Conservation (phyloP, 2,888 invertebrate species). For the Portevinia maculata region DNA sequence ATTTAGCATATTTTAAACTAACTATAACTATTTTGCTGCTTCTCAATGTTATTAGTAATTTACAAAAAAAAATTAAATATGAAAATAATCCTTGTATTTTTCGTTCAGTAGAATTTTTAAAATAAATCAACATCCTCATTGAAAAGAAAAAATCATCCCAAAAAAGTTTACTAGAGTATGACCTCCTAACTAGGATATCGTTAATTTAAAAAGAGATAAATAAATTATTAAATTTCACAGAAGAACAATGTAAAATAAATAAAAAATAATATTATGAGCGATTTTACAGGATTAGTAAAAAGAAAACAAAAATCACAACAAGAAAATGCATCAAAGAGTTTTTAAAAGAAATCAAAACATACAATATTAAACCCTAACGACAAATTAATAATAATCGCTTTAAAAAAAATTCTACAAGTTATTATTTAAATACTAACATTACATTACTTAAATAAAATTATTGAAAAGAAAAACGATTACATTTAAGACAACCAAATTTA, state of each 20-base stretch:
- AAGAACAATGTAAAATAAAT: constrained; percentile 73
- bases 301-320: constrained; percentile 78
- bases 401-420: constrained; percentile 73
- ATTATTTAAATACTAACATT: constrained; percentile 57
- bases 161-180: constrained; percentile 56
- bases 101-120: background rate
- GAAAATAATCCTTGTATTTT: no score
- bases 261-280: constrained; percentile 76
- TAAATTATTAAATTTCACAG: constrained; percentile 72
- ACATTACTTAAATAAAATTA: constrained; percentile 71
- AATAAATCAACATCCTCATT: constrained; percentile 63
- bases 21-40: constrained; percentile 36
- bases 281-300: constrained; percentile 68
- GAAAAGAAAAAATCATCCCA: constrained; percentile 31
- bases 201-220: constrained; percentile 28
- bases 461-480: constrained; percentile 46
- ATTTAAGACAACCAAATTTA: constrained; percentile 64
- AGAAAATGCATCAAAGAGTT: constrained; percentile 53
- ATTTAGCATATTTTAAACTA: constrained; percentile 24
- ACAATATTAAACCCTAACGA: constrained; percentile 69
- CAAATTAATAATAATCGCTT: constrained; percentile 76
- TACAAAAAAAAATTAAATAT: constrained; percentile 26
- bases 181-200: constrained; percentile 54
- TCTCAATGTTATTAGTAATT: constrained; percentile 30
- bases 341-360: constrained; percentile 58